phyloP scores from a whole-genome alignment of 2,888 invertebrate species.

The Sarcophaga rosellei region DNA sequence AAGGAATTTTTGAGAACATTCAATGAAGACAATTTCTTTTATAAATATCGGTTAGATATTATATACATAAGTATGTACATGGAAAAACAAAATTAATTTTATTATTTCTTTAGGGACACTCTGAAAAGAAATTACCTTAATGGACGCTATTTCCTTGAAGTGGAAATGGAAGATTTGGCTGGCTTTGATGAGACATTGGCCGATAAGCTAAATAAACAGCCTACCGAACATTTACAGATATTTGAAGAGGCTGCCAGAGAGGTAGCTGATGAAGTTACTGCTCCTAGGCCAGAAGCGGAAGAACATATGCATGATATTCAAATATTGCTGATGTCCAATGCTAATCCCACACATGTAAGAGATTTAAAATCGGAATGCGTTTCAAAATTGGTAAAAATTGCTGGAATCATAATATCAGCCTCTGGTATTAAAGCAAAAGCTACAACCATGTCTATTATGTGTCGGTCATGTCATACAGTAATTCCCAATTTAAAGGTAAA shows the following conservation, averaged over 20 bases:
- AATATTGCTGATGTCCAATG: constrained; percentile 92
- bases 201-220: constrained; percentile 95
- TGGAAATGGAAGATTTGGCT: constrained; percentile 95
- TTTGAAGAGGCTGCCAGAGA: constrained; percentile 98
- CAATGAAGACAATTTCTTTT: constrained; percentile 97
- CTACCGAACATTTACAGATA: constrained; percentile 94
- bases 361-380: constrained; percentile 96
- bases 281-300: constrained; percentile 94
- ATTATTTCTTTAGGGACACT: constrained; percentile 87
- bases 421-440: constrained; percentile 98
- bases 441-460: constrained; percentile 96
- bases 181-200: constrained; percentile 96
- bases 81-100: not conserved
- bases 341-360: constrained; percentile 90
- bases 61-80: too few species aligned
- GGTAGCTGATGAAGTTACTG: constrained; percentile 97
- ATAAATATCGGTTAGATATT: constrained; percentile 92
- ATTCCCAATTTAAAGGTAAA: constrained; percentile 94
- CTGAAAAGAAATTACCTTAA: constrained; percentile 96
- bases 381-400: constrained; percentile 95
- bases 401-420: constrained; percentile 97
- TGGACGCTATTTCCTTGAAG: constrained; percentile 93
- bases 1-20: constrained; percentile 97
- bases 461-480: constrained; percentile 94
- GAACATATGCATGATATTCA: constrained; percentile 96